Evolutionary conservation across 2,113 vertebrate genomes (phyloP), one percentile per base, ranked within the genome.

Genomic region (Lethenteron reissneri): DNA sequence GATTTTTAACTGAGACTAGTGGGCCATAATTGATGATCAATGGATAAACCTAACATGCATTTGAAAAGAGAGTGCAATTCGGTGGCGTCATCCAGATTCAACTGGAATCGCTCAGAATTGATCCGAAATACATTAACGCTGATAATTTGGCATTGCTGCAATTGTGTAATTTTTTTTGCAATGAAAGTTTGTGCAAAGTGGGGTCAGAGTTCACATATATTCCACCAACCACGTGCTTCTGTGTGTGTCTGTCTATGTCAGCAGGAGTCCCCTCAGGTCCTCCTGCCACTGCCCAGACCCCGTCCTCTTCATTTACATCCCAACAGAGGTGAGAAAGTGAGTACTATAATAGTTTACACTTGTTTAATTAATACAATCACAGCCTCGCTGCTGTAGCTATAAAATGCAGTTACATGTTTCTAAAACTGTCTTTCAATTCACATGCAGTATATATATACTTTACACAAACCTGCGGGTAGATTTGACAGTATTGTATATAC

Each of bases 241-340:
- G n/a, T 68, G 25, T 25, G n/a, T 68, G 25, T n/a, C 10, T 68
- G n/a, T n/a, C 64, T 2, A 11, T 25, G 64, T 68, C n/a, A 25
- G n/a, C 64, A 68, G 64, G 64, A 17, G 64, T 25, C 64, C 64
- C 64, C n/a, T n/a, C 64, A 68, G 64, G 64, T 25, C 64, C n/a
- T 17, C 25, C 64, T 17, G n/a, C 64, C n/a, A 68, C 25, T 25
- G n/a, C 64, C 64, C 64, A 68, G n/a, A n/a, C 64, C n/a, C n/a
- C 64, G n/a, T n/a, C 64, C n/a, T 10, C 64, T 68, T n/a, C 64
- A 17, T 68, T 68, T 68, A 68, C n/a, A 17, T 68, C 64, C n/a
- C 64, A 68, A 68, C 64, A 68, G 64, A 68, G 64, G 64, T 68
- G 64, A 68, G 25, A 25, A 68, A 25, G 64, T 68, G 25, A 68